These are phyloP conservation scores for Xiphorhynchus elegans DNA, from an alignment of 2,113 vertebrate species.

Conservation along the genomic window DNA sequence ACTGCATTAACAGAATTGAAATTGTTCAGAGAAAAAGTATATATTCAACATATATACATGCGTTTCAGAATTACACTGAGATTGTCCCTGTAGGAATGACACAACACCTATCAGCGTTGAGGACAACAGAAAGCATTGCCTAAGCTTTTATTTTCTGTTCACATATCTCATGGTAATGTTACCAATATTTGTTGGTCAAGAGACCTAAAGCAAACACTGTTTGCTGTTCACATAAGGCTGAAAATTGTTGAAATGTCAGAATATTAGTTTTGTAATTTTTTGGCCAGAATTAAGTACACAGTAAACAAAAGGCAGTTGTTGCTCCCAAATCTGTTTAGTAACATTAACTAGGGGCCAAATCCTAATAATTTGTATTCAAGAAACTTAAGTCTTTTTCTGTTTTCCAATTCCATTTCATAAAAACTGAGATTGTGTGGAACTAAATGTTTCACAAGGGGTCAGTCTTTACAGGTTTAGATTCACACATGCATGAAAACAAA, in stretches of 20 bases:
- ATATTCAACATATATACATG: rapidly evolving
- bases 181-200: not conserved
- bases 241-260: not conserved
- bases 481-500: not conserved
- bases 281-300: not conserved
- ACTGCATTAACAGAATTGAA: not conserved
- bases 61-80: not conserved
- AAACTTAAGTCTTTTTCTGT: not conserved
- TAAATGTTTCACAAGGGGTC: not conserved
- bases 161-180: not conserved
- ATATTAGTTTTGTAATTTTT: not conserved
- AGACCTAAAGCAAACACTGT: not conserved
- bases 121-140: not conserved
- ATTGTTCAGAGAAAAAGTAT: not conserved
- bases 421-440: not conserved
- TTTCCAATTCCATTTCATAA: not conserved
- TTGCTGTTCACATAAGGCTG: not conserved
- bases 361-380: not conserved
- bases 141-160: not conserved
- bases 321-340: not conserved
- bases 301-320: not conserved
- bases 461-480: not conserved
- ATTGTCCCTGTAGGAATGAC: not conserved
- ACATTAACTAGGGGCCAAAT: not conserved
- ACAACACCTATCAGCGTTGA: not conserved